Evolutionary conservation across 2,113 vertebrate genomes (phyloP).

Genomic region (Actenoides lindsayi): DNA sequence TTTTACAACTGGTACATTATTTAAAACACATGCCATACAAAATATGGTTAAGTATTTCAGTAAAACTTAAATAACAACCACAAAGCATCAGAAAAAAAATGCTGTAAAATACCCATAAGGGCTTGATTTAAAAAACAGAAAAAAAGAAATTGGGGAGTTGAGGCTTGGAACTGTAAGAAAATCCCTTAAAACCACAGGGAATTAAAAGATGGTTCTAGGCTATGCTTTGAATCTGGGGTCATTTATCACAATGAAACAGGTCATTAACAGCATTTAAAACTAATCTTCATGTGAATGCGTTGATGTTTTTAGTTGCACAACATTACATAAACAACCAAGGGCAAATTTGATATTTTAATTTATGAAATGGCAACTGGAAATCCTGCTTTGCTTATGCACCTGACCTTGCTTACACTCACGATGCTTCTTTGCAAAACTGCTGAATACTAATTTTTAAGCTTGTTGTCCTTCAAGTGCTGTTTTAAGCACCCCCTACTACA

Average conservation of each 20-base stretch:
- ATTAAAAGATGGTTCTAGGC: not conserved
- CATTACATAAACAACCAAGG: not conserved
- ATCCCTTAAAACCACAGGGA: not conserved
- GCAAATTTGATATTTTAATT: not conserved
- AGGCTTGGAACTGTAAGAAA: not conserved
- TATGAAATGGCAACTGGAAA: not conserved
- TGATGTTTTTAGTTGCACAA: not conserved
- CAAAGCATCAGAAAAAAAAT: slow-evolving; percentile 6
- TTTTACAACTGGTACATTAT: not conserved
- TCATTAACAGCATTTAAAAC: not conserved
- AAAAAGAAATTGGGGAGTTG: not conserved
- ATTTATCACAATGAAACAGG: not conserved
- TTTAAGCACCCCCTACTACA: not conserved
- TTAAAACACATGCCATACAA: not conserved
- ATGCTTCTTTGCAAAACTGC: not conserved
- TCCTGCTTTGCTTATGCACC: not conserved
- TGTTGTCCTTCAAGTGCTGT: not conserved
- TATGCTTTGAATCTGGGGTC: not conserved
- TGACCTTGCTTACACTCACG: not conserved
- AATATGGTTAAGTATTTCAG: not conserved
- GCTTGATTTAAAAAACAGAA: not conserved
- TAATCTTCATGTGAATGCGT: not conserved
- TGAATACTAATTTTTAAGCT: slow-evolving; percentile 48
- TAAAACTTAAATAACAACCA: slow-evolving; percentile 1
- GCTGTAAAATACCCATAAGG: not conserved